Conservation (phyloP, 53 echinoderm and acorn worm genomes). For the Astropecten irregularis region DNA sequence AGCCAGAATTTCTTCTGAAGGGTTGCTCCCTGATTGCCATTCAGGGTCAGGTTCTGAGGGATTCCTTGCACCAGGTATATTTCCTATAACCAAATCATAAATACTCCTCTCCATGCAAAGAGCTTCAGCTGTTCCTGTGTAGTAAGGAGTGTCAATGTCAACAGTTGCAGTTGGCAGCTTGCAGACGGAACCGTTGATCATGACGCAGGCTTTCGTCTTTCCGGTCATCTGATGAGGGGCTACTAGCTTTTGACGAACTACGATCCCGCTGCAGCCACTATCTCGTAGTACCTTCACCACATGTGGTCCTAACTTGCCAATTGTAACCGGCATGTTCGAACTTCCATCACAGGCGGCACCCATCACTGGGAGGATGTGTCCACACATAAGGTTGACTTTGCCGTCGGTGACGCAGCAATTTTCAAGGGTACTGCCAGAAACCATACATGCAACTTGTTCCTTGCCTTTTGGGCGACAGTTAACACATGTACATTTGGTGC, state of each 20-base stretch:
- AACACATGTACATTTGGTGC: not conserved
- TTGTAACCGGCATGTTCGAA: not conserved
- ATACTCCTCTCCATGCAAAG: constrained; percentile 37
- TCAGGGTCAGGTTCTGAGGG: not conserved
- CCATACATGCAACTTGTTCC: constrained; percentile 1
- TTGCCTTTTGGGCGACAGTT: not conserved
- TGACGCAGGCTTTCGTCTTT: not conserved
- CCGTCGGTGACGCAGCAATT: not conserved
- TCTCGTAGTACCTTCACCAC: constrained; percentile 47
- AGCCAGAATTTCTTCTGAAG: not conserved
- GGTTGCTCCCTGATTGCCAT: too few relatives aligned
- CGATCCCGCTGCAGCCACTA: constrained; percentile 61
- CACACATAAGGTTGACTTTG: not conserved
- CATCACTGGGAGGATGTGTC: not conserved
- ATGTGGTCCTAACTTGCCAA: not conserved
- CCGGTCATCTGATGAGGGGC: not conserved
- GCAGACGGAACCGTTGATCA: constrained; percentile 43
- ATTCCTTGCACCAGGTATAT: not conserved
- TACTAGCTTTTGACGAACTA: constrained; percentile 16
- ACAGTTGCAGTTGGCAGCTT: constrained; percentile 29
- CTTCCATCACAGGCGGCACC: not conserved
- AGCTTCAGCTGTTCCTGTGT: constrained; percentile 20
- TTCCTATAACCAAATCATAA: constrained; percentile 13
- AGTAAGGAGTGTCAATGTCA: constrained; percentile 31
- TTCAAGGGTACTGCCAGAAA: not conserved